Percentiles rank a stretch among this genome's conserved stretches.
phyloP scores from a whole-genome alignment of 2,888 invertebrate species.

The Glaucopsyche alexis region DNA sequence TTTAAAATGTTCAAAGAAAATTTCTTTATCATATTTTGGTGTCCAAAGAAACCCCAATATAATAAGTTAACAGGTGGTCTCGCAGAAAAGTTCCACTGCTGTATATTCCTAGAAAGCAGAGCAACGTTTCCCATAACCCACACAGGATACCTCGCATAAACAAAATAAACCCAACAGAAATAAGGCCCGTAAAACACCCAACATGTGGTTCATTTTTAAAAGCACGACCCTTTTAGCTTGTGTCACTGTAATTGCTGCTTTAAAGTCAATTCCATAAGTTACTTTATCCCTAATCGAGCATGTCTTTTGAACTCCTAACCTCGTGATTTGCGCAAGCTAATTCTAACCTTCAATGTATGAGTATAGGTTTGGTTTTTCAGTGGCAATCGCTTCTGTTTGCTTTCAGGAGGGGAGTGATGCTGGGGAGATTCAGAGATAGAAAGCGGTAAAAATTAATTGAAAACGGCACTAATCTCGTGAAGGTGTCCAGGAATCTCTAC shows the following conservation, averaged over 20 bases:
- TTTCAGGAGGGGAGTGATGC: background rate
- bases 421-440: conserved; percentile 19
- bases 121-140: background rate
- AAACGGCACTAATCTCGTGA: background rate
- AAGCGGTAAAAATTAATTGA: conserved; percentile 18
- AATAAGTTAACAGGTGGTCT: too few relatives aligned
- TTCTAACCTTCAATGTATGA: background rate
- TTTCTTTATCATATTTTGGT: too few relatives aligned
- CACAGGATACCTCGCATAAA: conserved; percentile 34
- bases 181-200: conserved; percentile 50
- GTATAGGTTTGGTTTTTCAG: background rate
- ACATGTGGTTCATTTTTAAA: conserved; percentile 47
- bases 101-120: background rate
- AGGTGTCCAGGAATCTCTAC: background rate
- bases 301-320: conserved; percentile 14
- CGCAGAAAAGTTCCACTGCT: background rate
- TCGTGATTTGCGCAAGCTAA: background rate
- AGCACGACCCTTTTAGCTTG: conserved; percentile 11
- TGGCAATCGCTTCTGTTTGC: background rate
- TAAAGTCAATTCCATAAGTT: background rate
- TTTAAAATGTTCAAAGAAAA: too few relatives aligned
- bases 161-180: conserved; percentile 57
- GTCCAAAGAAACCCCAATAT: too few relatives aligned
- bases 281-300: background rate
- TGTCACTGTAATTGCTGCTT: background rate